Evolutionary conservation across 2,113 vertebrate genomes (phyloP).

Genomic region (Platichthys flesus): DNA sequence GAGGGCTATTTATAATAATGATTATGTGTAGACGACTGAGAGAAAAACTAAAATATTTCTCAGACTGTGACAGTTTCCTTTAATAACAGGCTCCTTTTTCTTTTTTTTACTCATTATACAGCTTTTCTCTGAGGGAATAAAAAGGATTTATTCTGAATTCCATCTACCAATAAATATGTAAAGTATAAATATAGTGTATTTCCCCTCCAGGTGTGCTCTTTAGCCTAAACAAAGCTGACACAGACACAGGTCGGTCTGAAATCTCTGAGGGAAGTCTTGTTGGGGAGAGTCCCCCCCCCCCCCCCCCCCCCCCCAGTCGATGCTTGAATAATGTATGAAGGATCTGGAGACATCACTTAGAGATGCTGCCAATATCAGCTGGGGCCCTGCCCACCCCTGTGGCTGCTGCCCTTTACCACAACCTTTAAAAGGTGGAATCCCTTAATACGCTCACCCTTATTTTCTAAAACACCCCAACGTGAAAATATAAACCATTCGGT

Average conservation of each 20-base stretch:
- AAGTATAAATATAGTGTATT: slow-evolving; percentile 44
- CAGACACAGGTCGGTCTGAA: slow-evolving; percentile 56
- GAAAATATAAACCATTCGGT: slow-evolving; percentile 25
- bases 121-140: slow-evolving; percentile 14
- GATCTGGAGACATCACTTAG: slow-evolving; percentile 80
- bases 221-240: slow-evolving; percentile 63
- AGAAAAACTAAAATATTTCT: slow-evolving; percentile 7
- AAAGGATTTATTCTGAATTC: slow-evolving; percentile 28
- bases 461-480: slow-evolving; percentile 55
- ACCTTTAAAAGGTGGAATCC: slow-evolving; percentile 76
- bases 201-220: slow-evolving; percentile 53
- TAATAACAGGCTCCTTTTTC: not conserved
- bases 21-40: slow-evolving; percentile 23
- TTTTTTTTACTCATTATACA: not conserved
- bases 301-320: slow-evolving; percentile 36
- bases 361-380: slow-evolving; percentile 79
- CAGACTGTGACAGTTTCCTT: slow-evolving; percentile 18
- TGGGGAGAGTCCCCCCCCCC: slow-evolving; percentile 34
- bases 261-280: slow-evolving; percentile 69
- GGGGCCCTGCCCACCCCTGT: slow-evolving; percentile 63
- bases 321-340: slow-evolving; percentile 80
- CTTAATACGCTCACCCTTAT: slow-evolving; percentile 58
- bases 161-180: slow-evolving; percentile 51
- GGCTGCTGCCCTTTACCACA: slow-evolving; percentile 77
- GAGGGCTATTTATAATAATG: slow-evolving; percentile 37